Base-by-base conservation (phyloP, 1,140 invertebrate genomes). In the Drosophila teissieri region DNA sequence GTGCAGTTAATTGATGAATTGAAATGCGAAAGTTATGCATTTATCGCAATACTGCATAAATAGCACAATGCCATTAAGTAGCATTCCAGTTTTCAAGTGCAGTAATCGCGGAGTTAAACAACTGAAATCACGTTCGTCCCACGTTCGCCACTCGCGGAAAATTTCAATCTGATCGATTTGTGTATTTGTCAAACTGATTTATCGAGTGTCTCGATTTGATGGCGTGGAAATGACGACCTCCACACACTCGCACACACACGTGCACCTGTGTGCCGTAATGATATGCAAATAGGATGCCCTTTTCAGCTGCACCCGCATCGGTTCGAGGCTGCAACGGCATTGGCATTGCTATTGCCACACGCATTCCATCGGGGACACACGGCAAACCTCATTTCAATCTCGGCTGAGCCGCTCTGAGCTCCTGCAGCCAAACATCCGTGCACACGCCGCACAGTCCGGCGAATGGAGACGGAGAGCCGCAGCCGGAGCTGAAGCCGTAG, bases 181-280 rank as follows among this genome's bases (percentile, higher is more conserved):
- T 78, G 78, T 85, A 76, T 86, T 85, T 85, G 82, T 85, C 81
- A 78, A 85, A 74, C 78, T 86, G 79, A 86, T 88, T 88, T 83
- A 88, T 83, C 80, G 65, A 83, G 74, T 82, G 68, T 86, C 67
- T 78, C 73, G 82, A 60, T 73, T 83, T 89, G 83, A 88, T 88
- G 73, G 84, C 64, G 67, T 80, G 80, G 79, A 88, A 89, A 80
- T 80, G 67, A 58, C 49, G 70, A 62, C 63, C 67, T 17, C 45
- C 57, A 51, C 51, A 69, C 39, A 40, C 44, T 19, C 22, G 7
- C 48, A 5, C 44, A 61, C 37, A 72, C 51, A 80, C 44, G 60
- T 34, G 34, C 34, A 77, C 40, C 53, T 36, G 19, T 19, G 19
- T 19, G 37, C 39, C 27, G 76, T 89, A 88, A 89, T 88, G 84